Evolutionary conservation across 2,797 vertebrate species (phyloP), one percentile per base, ranked within the genome.

Genomic region (Xiphorhynchus erythropygius): DNA sequence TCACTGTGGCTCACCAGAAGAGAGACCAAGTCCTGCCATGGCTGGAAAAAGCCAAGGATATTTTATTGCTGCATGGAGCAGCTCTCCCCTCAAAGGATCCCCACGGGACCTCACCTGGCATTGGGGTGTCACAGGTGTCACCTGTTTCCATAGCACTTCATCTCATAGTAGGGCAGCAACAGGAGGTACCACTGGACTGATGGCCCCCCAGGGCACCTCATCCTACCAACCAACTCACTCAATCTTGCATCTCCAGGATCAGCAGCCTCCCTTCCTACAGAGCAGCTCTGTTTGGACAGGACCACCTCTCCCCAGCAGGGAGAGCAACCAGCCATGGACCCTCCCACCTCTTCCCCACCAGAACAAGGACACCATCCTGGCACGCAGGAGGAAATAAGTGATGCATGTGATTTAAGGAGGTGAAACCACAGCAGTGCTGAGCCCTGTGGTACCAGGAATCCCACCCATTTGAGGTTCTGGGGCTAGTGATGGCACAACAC

Each of bases 21-120:
- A 77, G 14, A 10, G 7, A 59, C 7, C 0, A 1, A 56, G 49
- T 24, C 32, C 32, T 28, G 2, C 4, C 28, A 32, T 37, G 0
- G 0, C 1, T 68, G 49, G 32, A 24, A 92, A 89, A 80, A 32
- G 21, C 6, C 8, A 52, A 76, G 18, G 6, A n/a, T 32, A 68
- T 70, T 21, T 7, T 5, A 41, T 6, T 39, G 25, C 30, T 65
- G 39, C 33, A 18, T 7, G 19, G 41, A 63, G 23, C 63, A 83
- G 23, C 28, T 70, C 52, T 82, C 65, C 7, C 23, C 21, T 47
- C 44, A 32, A 30, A 81, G 63, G 24, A 37, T 1, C 5, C 7
- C 3, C 18, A 22, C 1, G 4, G 17, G 21, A 55, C 9, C 4
- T 39, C n/a, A 42, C 16, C 13, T 53, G 57, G 25, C 33, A 53